Conservation (phyloP, 2,888 invertebrate species). For the Chrysolina americana region DNA sequence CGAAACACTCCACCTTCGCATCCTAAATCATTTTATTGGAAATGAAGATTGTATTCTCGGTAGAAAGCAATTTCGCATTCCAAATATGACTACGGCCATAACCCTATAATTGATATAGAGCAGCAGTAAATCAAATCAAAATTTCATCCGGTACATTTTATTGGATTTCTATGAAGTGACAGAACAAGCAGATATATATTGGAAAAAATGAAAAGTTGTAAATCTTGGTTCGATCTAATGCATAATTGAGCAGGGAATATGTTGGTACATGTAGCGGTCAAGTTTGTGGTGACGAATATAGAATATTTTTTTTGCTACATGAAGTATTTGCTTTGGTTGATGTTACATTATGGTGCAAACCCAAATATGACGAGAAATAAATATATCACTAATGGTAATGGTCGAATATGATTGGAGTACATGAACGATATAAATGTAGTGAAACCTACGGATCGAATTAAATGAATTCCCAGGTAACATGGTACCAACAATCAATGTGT, state of each 20-base stretch:
- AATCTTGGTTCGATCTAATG: not conserved
- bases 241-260: not conserved
- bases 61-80: constrained; percentile 7
- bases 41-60: not conserved
- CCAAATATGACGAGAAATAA: no score
- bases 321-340: not conserved
- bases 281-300: not conserved
- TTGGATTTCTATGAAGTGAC: constrained; percentile 1
- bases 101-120: constrained; percentile 5
- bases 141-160: constrained; percentile 10
- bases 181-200: not conserved
- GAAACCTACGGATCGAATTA: no score
- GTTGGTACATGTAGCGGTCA: not conserved
- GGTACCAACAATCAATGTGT: no score
- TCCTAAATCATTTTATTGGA: constrained; percentile 11
- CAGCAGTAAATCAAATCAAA: constrained; percentile 13
- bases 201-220: not conserved
- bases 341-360: no score
- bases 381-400: no score
- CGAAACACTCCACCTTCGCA: not conserved
- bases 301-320: not conserved
- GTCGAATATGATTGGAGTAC: no score
- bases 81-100: not conserved
- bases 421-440: no score
- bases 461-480: no score